These are phyloP conservation scores for Mimumesa dahlbomi DNA, from an alignment of 2,888 invertebrate genomes.

Conservation along the genomic window DNA sequence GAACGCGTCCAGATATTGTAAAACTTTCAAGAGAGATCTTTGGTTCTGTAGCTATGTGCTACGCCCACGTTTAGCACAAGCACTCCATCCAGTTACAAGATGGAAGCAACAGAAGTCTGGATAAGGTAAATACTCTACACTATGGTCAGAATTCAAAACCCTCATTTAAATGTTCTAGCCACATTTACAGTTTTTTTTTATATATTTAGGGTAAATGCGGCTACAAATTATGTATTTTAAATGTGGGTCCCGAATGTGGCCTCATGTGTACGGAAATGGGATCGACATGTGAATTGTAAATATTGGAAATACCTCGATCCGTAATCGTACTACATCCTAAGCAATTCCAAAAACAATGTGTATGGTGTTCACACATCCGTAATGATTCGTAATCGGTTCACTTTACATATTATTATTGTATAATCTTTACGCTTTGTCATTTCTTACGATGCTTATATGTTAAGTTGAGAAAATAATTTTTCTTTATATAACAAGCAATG, in stretches of 20 bases:
- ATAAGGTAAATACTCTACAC: conserved; percentile 37
- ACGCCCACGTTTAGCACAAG: conserved; percentile 59
- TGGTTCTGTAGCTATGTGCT: conserved; percentile 54
- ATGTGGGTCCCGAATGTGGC: conserved; percentile 52
- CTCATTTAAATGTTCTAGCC: conserved; percentile 34
- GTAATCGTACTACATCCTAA: conserved; percentile 62
- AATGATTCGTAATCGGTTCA: conserved; percentile 68
- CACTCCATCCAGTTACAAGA: conserved; percentile 45
- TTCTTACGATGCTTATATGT: conserved; percentile 74
- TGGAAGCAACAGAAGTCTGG: conserved; percentile 47
- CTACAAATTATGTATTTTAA: conserved; percentile 29
- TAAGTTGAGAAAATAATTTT: conserved; percentile 80
- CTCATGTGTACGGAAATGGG: conserved; percentile 42
- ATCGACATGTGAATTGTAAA: conserved; percentile 43
- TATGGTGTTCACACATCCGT: conserved; percentile 61
- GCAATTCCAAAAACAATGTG: conserved; percentile 67
- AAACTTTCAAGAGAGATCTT: conserved; percentile 58
- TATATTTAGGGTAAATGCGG: conserved; percentile 30
- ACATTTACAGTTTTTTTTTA: no score
- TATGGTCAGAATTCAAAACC: conserved; percentile 40
- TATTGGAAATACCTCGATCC: conserved; percentile 51
- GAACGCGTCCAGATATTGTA: conserved; percentile 62
- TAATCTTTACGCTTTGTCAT: conserved; percentile 66
- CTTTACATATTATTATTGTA: conserved; percentile 67
- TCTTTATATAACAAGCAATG: conserved; percentile 75